A percentile compares a stretch with the other conserved stretches of the same genome.
Evolutionary conservation across 2,797 vertebrate species (phyloP).

Genomic region (Rhynchonycteris naso): DNA sequence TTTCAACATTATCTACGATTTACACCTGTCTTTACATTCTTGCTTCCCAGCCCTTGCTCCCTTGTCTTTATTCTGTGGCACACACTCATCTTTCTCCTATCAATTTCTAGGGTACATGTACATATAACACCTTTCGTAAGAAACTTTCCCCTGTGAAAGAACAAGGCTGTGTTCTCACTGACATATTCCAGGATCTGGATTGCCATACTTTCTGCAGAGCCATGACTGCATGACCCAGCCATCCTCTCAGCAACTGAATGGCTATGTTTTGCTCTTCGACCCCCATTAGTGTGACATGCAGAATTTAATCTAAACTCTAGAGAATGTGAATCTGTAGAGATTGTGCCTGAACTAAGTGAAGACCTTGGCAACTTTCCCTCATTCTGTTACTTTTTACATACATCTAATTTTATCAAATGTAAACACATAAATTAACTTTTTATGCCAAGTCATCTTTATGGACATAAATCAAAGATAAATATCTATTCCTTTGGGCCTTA

Average conservation of each 20-base stretch:
- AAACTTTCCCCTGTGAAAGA: background rate
- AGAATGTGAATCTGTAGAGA: background rate
- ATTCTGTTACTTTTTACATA: background rate
- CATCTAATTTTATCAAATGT: background rate
- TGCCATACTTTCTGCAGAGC: background rate
- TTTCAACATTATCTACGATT: background rate
- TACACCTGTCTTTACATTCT: background rate
- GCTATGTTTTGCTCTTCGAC: background rate
- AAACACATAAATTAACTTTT: background rate
- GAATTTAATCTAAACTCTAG: background rate
- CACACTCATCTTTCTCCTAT: background rate
- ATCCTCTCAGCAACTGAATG: background rate
- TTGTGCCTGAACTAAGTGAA: background rate
- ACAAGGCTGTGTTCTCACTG: background rate
- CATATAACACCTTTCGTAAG: background rate
- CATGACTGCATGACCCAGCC: background rate
- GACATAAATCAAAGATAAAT: background rate
- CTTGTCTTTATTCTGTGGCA: background rate
- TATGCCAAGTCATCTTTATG: background rate
- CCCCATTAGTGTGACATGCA: background rate
- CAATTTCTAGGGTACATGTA: background rate
- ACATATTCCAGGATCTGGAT: background rate
- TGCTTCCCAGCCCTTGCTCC: background rate
- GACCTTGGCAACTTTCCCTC: background rate
- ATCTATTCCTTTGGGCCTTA: background rate